Evolutionary conservation across 1,140 invertebrate species (phyloP), one percentile per base, ranked within the genome.

Genomic region (Pinna nobilis): DNA sequence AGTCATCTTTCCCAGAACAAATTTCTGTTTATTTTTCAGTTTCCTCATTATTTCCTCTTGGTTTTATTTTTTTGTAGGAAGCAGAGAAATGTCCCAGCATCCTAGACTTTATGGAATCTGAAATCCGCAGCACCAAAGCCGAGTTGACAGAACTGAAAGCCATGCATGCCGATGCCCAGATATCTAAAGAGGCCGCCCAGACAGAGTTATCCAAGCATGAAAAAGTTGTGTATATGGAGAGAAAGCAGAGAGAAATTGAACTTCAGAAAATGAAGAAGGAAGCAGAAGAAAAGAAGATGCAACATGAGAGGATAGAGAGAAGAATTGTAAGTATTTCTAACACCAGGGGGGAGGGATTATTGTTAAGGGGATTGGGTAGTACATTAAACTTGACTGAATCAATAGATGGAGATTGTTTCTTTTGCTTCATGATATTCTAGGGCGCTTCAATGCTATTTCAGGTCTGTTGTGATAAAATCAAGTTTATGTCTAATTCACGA

Each of bases 231-330:
- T 88, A 87, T 49, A 60, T 79, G 0, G 88, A 89, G 59, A 82
- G 87, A 30, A 89, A 88, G 78, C 83, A 88, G 72, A 77, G 89
- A 33, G 88, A 89, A 69, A 76, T 89, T 20, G 88, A 89, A 66
- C 79, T 90, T 18, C 82, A 87, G 61, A 85, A 87, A 67, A 87
- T 89, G 82, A 87, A 88, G 80, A 88, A 88, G 65, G 88, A 89
- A 71, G 88, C 88, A 37, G 88, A 89, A 41, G 88, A 89, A 70
- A 89, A 89, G 81, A 88, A 88, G 53, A 82, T 88, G 76, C 85
- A 87, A 61, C 85, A 88, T 67, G 88, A 90, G 64, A 80, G 85
- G 55, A 89, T 88, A 63, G 87, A 90, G 70, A 81, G 86, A 71
- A 81, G 89, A 78, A 85, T 88, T 77, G 88, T 89, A 80, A 84